Base-by-base conservation (phyloP, 1,140 invertebrate genomes). In the Anoplolepis gracilipes region DNA sequence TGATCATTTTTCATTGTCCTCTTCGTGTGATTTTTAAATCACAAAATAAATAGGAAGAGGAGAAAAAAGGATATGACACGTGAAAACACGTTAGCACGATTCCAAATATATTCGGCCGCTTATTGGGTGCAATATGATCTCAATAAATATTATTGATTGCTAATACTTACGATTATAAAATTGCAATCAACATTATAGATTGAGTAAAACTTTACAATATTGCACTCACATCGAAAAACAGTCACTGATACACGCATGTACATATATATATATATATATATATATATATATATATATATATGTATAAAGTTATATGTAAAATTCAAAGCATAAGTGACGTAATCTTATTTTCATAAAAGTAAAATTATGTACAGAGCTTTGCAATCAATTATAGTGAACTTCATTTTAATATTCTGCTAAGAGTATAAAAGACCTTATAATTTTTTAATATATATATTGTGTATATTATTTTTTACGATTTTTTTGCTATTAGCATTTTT, bases 61-160 rank as follows among this genome's bases (percentile, higher is more conserved):
- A 33, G 33, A 39, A 28, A 22, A 2, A 64, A 22, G 46, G 22
- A 75, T 87, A n/a, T 42, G n/a, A n/a, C 36, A 1, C 11, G 30
- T 5, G 25, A 28, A 42, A 19, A 19, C 46, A 70, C 11, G 69
- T 75, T 69, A 69, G 55, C 30, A 75, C 67, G 81, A 76, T 85
- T 88, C 86, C 86, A 88, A 88, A 72, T 22, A 11, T 49, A n/a
- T 6, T 57, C 19, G 30, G 33, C 6, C 73, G 49, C 36, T 62
- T 64, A 86, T 33, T 42, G 30, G 36, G 11, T 11, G n/a, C 13
- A 49, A 67, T 49, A 16, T 25, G 10, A 57, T 7, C n/a, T n/a
- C 1, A 53, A 53, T 36, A 55, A 28, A 72, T 28, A 16, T 30
- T 30, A 42, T 55, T 25, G n/a, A 49, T n/a, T n/a, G 39, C 39